Percentiles rank a stretch among this genome's conserved stretches.
Conservation (phyloP, 2,888 invertebrate genomes). For the Drosophila setosimentum region DNA sequence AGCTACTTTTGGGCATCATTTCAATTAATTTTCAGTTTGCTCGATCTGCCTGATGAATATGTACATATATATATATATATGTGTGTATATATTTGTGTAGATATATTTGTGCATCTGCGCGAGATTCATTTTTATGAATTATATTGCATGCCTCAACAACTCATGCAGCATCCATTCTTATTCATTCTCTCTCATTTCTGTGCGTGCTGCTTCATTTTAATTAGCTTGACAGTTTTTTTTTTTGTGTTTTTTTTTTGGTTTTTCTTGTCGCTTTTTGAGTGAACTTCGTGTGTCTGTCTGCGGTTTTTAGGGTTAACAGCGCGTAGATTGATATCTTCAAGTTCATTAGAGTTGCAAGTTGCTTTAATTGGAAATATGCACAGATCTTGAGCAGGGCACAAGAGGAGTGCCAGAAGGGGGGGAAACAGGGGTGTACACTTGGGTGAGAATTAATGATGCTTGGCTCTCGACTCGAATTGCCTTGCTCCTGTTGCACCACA, state of each 20-base stretch:
- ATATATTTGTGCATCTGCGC: conserved; percentile 20
- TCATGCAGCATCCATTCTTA: conserved; percentile 1
- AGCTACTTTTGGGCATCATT: conserved; percentile 61
- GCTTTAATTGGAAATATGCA: conserved; percentile 80
- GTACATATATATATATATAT: conserved; percentile 4
- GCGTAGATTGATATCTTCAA: conserved; percentile 81
- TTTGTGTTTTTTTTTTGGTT: conserved; percentile 11
- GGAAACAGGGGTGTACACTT: conserved; percentile 53
- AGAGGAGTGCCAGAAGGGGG: neutral
- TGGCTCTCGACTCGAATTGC: conserved; percentile 39
- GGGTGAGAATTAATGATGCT: conserved; percentile 79
- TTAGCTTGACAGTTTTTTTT: conserved; percentile 73
- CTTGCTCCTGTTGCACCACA: conserved; percentile 26
- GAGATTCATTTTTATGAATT: conserved; percentile 48
- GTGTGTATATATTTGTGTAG: neutral
- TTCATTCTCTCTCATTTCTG: conserved; percentile 17
- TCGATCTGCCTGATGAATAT: conserved; percentile 24
- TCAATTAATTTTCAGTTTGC: conserved; percentile 60
- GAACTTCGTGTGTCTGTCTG: conserved; percentile 44
- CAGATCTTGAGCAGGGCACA: conserved; percentile 34
- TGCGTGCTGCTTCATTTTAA: conserved; percentile 62
- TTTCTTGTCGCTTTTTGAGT: conserved; percentile 30
- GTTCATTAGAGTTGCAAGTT: conserved; percentile 78
- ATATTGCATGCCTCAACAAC: conserved; percentile 44
- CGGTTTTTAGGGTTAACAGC: conserved; percentile 77